phyloP scores from a whole-genome alignment of 2,113 vertebrate genomes.

The Stigmatopora nigra region DNA sequence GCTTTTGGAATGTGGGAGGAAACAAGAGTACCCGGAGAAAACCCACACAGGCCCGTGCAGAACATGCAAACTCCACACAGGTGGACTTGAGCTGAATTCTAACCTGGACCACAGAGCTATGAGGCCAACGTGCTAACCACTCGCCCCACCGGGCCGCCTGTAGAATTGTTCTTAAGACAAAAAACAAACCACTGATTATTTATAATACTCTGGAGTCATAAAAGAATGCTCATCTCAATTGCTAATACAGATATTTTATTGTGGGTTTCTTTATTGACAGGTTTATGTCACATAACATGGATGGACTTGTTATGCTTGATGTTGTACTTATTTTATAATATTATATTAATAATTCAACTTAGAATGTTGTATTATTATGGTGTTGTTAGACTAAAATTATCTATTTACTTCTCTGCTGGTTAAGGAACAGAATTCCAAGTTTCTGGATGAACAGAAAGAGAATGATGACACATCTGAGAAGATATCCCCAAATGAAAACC shows the following conservation, averaged over 20 bases:
- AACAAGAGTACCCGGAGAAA: too few species aligned
- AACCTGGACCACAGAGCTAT: too few species aligned
- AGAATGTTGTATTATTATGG: background rate
- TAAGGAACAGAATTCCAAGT: constrained; percentile 64
- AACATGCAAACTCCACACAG: too few species aligned
- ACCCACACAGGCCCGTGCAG: too few species aligned
- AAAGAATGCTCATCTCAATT: background rate
- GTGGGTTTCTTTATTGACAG: background rate
- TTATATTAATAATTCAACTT: background rate
- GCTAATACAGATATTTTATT: constrained; percentile 3
- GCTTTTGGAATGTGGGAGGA: too few species aligned
- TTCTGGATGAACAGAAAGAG: constrained; percentile 74
- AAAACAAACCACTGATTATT: background rate
- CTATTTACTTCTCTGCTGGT: constrained; percentile 7
- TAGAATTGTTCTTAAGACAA: constrained; percentile 24
- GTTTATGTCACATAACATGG: too few species aligned
- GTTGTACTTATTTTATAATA: too few species aligned
- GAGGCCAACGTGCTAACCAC: too few species aligned
- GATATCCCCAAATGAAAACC: constrained; percentile 86
- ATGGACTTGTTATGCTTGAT: too few species aligned
- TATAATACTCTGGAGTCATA: background rate
- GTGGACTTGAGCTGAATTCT: too few species aligned
- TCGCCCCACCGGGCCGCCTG: too few species aligned
- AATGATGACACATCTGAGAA: constrained; percentile 82
- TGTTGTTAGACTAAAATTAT: background rate